Evolutionary conservation across 1,140 invertebrate species (phyloP).

Genomic region (Calosoma granatense): DNA sequence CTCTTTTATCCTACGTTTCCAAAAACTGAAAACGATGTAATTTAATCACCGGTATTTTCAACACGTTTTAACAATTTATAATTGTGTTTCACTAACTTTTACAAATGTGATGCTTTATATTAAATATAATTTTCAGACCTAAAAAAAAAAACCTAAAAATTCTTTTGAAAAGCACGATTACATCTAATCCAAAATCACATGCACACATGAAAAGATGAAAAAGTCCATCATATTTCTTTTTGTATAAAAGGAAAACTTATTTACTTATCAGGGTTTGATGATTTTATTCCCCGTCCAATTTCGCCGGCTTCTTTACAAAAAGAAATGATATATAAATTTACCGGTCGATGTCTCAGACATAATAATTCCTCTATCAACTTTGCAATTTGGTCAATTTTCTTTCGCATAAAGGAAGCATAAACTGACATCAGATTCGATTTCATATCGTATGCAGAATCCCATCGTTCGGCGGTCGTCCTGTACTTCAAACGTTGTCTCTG

Average conservation of each 20-base stretch:
- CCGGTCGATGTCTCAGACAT: not conserved
- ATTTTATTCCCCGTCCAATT: slow-evolving; percentile 1
- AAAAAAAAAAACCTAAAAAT: too few relatives aligned
- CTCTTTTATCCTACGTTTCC: too few relatives aligned
- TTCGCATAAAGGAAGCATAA: slow-evolving; percentile 6
- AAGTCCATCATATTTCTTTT: not conserved
- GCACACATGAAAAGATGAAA: not conserved
- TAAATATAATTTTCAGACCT: too few relatives aligned
- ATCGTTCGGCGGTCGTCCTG: not conserved
- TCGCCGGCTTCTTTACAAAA: not conserved
- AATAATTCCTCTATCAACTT: slow-evolving; percentile 9
- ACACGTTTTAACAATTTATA: too few relatives aligned
- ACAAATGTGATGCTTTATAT: too few relatives aligned
- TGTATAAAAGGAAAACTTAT: slow-evolving; percentile 2
- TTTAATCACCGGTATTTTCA: too few relatives aligned
- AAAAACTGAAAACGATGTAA: too few relatives aligned
- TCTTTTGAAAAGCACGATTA: too few relatives aligned
- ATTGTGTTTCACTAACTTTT: too few relatives aligned
- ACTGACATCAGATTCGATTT: slow-evolving; percentile 8
- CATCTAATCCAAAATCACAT: not conserved
- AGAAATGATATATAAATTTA: not conserved
- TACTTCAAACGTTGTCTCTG: not conserved
- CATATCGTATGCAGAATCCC: not conserved
- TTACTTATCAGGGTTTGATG: not conserved
- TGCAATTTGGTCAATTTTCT: slow-evolving; percentile 6